Evolutionary conservation across 2,797 vertebrate genomes (phyloP), one percentile per base, ranked within the genome.

Genomic region (Lepus oiostolus): DNA sequence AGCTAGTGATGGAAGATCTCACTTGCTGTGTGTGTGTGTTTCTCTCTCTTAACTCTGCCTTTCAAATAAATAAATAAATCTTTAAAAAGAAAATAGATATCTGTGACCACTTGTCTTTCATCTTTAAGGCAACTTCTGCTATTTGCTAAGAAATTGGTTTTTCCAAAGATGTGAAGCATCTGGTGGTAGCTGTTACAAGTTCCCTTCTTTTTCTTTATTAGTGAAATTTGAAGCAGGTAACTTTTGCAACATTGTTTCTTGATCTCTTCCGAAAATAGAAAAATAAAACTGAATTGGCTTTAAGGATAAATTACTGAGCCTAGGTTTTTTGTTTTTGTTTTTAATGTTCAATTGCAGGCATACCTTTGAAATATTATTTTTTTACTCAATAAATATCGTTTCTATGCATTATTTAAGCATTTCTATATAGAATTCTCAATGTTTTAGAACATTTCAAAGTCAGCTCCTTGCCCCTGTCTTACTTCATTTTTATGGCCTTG

Each of bases 361-460:
- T 68, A 68, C 38, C 32, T 93, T 93, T 63, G 32, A 94, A 85
- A 90, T 86, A 6, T 88, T 92, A 72, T 4, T 28, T 84, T 96
- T 88, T 91, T 67, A 63, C 93, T 88, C 24, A 77, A 10, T 90
- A 38, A 81, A 70, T 13, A 5, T 79, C 58, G n/a, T 76, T 95
- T 90, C n/a, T 91, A 4, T 86, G 88, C 91, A 70, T 88, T 83
- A 35, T 81, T 85, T 93, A 91, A 90, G 67, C 86, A 83, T 81
- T 88, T 81, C 63, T 85, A 81, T 62, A 28, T 88, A 75, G 71
- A 83, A 76, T 81, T 77, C 95, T 86, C 21, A 85, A 2, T 87
- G 75, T 86, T 93, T 71, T 42, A 38, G 13, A 71, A 67, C 42
- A 93, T 92, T 72, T 82, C 35, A 90, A 89, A 94, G 65, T 35